Evolutionary conservation across 1,140 invertebrate species (phyloP), one percentile per base, ranked within the genome.

Genomic region (Ganaspis sp.): DNA sequence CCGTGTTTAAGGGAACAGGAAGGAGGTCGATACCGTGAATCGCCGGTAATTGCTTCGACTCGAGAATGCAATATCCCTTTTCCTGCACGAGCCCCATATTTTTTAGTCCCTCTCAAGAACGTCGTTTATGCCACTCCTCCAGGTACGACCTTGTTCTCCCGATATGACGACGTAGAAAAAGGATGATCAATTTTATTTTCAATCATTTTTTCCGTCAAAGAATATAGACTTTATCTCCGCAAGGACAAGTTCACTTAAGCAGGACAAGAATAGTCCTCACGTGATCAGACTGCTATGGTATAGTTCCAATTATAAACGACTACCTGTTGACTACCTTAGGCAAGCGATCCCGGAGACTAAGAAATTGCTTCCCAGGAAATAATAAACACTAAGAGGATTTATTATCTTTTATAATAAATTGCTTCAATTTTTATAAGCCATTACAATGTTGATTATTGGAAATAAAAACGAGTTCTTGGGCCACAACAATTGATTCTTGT

Each of bases 11-110:
- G 29, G 64, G 29, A 64, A 58, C 19, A 64, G 54, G 26, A 64
- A 64, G 58, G 58, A 64, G 58, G 58, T 64, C 58, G 58, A 64
- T 64, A 64, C 23, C 58, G 23, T 64, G 58, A 64, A 64, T 38
- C 70, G 69, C 69, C 75, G 78, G 77, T 85, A 85, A 85, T 85
- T 85, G 78, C 79, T 85, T 81, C 73, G 75, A 80, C 81, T 79
- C 54, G 72, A 81, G 80, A 80, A 81, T 85, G 76, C 79, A 85
- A 83, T 81, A 80, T 78, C 73, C 58, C 74, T 70, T 45, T 77
- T 72, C 11, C 58, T 64, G 23, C 21, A 64, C 26, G 8, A 64
- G 58, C 23, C 58, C 58, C 26, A 64, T 64, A 64, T 64, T 64
- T 64, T 58, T 64, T 29, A 64, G 26, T n/a, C 23, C 58, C 58